These are phyloP conservation scores for Novumbra hubbsi DNA, from an alignment of 2,797 vertebrate genomes.

Conservation along the genomic window DNA sequence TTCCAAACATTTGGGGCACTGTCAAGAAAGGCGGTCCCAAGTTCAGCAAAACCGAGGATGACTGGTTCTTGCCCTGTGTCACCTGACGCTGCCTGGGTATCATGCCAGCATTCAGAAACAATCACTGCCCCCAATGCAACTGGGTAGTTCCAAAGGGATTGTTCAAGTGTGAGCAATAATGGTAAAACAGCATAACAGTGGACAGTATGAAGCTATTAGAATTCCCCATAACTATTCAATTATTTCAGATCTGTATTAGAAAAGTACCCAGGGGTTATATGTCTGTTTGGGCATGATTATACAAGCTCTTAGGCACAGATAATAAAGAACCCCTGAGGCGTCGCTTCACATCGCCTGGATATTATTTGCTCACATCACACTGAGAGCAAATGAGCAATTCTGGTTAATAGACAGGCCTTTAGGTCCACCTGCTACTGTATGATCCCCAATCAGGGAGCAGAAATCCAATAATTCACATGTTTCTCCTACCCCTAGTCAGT, in stretches of 20 bases:
- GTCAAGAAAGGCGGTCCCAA: no score
- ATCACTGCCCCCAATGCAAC: not conserved
- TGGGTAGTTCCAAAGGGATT: not conserved
- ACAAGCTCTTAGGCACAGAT: not conserved
- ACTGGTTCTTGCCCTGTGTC: not conserved
- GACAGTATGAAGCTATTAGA: not conserved
- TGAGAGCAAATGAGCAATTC: constrained; percentile 17
- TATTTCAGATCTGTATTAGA: not conserved
- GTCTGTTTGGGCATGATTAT: not conserved
- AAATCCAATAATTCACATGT: not conserved
- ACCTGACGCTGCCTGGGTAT: not conserved
- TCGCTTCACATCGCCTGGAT: constrained; percentile 6
- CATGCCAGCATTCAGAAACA: not conserved
- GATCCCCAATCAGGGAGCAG: not conserved
- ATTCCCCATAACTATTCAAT: not conserved
- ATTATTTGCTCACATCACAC: constrained; percentile 7
- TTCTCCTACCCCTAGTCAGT: not conserved
- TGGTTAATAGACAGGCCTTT: constrained; percentile 8
- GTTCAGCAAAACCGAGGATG: no score
- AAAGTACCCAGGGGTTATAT: not conserved
- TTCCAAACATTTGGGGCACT: no score
- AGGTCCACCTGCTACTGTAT: not conserved
- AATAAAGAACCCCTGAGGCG: constrained; percentile 7
- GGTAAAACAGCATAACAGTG: not conserved
- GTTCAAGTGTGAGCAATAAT: not conserved